Base-by-base conservation (phyloP, 2,113 vertebrate genomes). In the Ranitomeya variabilis region DNA sequence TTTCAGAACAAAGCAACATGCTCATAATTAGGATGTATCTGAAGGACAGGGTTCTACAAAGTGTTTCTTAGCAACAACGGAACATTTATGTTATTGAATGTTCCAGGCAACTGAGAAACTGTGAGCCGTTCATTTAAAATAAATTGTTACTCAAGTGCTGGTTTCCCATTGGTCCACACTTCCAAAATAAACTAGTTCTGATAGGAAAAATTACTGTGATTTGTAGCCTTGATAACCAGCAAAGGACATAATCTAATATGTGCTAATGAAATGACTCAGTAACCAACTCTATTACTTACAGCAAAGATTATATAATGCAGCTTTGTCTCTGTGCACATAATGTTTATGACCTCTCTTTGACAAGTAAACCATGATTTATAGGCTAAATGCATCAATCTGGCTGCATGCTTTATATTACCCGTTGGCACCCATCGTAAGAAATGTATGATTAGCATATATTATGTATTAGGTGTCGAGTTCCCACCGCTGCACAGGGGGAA, bases 21-120 rank as follows among this genome's bases (percentile, higher is more conserved):
- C 5, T 21, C 59, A 31, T 74, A 62, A 73, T 87, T 77, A 64
- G 45, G 55, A 82, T 37, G 62, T 19, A 23, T 51, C 16, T 31
- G 26, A 82, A 60, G 67, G 31, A 60, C 51, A 16, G 64, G 11
- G 12, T 14, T 81, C 26, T 60, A 21, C 31, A 76, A n/a, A 62
- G 26, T n/a, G 86, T 87, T 73, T 82, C 79, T 74, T 73, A 82
- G 86, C 86, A 87, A 82, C 85, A 26, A 15, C 54, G 82, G 79
- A 74, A 64, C 74, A 78, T 78, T 78, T 86, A 16, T 21, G 19
- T n/a, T 77, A 60, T 62, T 86, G 69, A 51, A 80, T 14, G n/a
- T 69, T 80, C 16, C 62, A 87, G 51, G 80, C 23, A 66, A 69
- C 51, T 21, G 66, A 67, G 31, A 78, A 80, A 66, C 45, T 67